Conservation (phyloP, 2,888 invertebrate genomes). For the Terebella lapidaria region DNA sequence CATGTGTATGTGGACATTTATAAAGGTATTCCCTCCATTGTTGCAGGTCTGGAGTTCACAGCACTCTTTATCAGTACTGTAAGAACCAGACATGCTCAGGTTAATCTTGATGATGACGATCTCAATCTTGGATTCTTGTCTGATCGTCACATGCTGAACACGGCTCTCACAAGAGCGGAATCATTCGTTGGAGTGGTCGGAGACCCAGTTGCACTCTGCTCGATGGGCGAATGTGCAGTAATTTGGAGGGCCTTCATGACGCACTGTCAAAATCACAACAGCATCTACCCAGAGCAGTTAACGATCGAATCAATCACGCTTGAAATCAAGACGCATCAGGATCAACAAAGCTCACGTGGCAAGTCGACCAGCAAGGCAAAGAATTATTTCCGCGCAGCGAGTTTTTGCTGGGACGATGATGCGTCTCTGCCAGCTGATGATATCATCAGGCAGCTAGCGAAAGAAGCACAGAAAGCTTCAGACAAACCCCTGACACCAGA, state of each 20-base stretch:
- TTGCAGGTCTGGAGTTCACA: constrained; percentile 41
- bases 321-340: no score
- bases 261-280: constrained; percentile 43
- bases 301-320: constrained; percentile 34
- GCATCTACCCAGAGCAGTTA: constrained; percentile 32
- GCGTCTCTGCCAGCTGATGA: constrained; percentile 31
- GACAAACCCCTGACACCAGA: not conserved
- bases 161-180: constrained; percentile 47
- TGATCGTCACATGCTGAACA: constrained; percentile 46
- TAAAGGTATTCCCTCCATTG: no score
- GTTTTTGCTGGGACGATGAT: constrained; percentile 22
- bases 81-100: constrained; percentile 29
- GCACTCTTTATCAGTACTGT: constrained; percentile 45
- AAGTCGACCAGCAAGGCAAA: not conserved
- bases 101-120: constrained; percentile 31
- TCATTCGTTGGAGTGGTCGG: constrained; percentile 67
- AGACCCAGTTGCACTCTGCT: constrained; percentile 72
- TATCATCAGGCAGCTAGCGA: constrained; percentile 32
- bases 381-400: not conserved
- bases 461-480: constrained; percentile 15
- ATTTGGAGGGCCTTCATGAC: constrained; percentile 23
- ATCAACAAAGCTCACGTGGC: not conserved
- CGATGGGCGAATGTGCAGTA: constrained; percentile 38
- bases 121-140: constrained; percentile 45
- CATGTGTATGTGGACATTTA: no score